A percentile compares a stretch with the other conserved stretches of the same genome.
Evolutionary conservation across 2,888 invertebrate species (phyloP).

Genomic region (Sesia bembeciformis): DNA sequence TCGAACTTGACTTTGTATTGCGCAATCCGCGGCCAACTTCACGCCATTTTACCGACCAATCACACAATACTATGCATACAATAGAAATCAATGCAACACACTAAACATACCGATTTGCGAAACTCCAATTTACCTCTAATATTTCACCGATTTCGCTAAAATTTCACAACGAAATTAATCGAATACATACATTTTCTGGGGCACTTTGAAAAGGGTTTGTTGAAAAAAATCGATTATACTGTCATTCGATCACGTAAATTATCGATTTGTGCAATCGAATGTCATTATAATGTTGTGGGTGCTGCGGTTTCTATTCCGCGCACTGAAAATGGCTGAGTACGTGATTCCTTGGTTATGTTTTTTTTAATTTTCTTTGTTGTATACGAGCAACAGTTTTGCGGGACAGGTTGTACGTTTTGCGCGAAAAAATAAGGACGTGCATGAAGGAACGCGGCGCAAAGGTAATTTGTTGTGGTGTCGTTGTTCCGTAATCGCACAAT

Average conservation of each 20-base stretch:
- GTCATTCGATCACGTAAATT: conserved; percentile 60
- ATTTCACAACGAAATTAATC: conserved; percentile 63
- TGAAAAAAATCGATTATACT: conserved; percentile 51
- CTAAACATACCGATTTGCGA: conserved; percentile 28
- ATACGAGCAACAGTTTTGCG: conserved; percentile 39
- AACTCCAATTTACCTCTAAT: conserved; percentile 43
- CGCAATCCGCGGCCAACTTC: conserved; percentile 46
- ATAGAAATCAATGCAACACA: conserved; percentile 28
- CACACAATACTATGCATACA: conserved; percentile 41
- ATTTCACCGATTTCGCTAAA: conserved; percentile 60
- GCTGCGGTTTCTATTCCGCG: conserved; percentile 58
- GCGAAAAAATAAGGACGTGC: conserved; percentile 46
- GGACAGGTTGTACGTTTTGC: conserved; percentile 48
- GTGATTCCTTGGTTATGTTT: conserved; percentile 55
- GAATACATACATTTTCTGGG: conserved; percentile 44
- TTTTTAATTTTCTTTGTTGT: conserved; percentile 16
- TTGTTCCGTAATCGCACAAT: too few species aligned
- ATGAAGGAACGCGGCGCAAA: conserved; percentile 21
- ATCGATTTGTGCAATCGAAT: conserved; percentile 62
- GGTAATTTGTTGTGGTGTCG: neutral
- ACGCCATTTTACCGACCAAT: conserved; percentile 41
- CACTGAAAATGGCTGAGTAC: conserved; percentile 47
- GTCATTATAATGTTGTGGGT: conserved; percentile 60
- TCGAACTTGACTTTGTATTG: conserved; percentile 47
- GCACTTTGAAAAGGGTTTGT: conserved; percentile 40